phyloP scores from a whole-genome alignment of 2,888 invertebrate species.

The Lymantria monacha region DNA sequence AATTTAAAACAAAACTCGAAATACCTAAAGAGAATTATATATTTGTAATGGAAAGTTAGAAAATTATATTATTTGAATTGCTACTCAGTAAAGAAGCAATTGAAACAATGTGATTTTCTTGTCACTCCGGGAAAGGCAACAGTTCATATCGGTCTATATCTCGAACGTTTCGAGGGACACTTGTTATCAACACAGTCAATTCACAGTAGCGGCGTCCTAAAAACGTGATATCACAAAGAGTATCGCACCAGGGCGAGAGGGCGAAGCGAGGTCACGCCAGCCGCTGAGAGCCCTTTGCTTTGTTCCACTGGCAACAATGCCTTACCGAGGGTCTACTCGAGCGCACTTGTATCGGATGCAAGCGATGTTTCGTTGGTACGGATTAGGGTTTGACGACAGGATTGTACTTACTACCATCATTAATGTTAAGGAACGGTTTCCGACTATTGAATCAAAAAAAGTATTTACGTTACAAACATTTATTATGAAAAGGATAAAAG shows the following conservation, averaged over 20 bases:
- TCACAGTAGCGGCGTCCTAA: slow-evolving; percentile 59
- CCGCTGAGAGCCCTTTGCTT: slow-evolving; percentile 71
- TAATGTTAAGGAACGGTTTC: slow-evolving; percentile 23
- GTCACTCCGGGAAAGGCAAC: slow-evolving; percentile 12
- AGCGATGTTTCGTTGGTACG: slow-evolving; percentile 69
- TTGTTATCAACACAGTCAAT: slow-evolving; percentile 61
- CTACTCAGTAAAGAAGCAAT: neutral
- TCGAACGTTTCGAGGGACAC: slow-evolving; percentile 42
- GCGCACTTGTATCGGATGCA: slow-evolving; percentile 75
- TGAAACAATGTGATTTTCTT: slow-evolving; percentile 10
- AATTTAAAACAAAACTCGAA: too few relatives aligned
- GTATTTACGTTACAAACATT: neutral
- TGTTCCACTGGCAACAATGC: slow-evolving; percentile 78
- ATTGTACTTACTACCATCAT: slow-evolving; percentile 38
- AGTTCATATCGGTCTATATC: slow-evolving; percentile 30
- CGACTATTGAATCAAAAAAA: slow-evolving; percentile 5
- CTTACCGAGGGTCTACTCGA: slow-evolving; percentile 59
- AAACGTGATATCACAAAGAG: slow-evolving; percentile 78
- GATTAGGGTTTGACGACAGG: slow-evolving; percentile 58
- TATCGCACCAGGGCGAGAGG: slow-evolving; percentile 53
- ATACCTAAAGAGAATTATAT: too few relatives aligned
- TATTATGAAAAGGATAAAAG: too few relatives aligned
- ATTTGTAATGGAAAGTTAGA: too few relatives aligned
- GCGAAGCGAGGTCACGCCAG: slow-evolving; percentile 64
- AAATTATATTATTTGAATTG: too few relatives aligned